phyloP scores from a whole-genome alignment of 2,113 vertebrate species.

The crab-eating macaque (Macaca fascicularis) region T2T-MFA8v1.1 NC_088381.1:139514501-139515000 shows the following conservation, averaged over 20 bases:
- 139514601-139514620: background rate
- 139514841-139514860: background rate
- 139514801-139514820: background rate
- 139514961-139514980: background rate
- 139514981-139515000: background rate
- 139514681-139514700: background rate
- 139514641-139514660: background rate
- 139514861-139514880: background rate
- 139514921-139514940: background rate
- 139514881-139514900: background rate
- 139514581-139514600: background rate
- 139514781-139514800: background rate
- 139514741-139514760: background rate
- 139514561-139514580: background rate
- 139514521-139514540: background rate
- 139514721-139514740: background rate
- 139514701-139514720: background rate
- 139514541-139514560: background rate
- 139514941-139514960: constrained; percentile 8
- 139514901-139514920: background rate
- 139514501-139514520: background rate
- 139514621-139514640: background rate
- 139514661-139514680: background rate
- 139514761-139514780: background rate
- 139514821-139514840: background rate